Percentiles rank a stretch among this genome's conserved stretches.
Conservation (phyloP, 1,140 invertebrate genomes). For the Lethrus apterus region DNA sequence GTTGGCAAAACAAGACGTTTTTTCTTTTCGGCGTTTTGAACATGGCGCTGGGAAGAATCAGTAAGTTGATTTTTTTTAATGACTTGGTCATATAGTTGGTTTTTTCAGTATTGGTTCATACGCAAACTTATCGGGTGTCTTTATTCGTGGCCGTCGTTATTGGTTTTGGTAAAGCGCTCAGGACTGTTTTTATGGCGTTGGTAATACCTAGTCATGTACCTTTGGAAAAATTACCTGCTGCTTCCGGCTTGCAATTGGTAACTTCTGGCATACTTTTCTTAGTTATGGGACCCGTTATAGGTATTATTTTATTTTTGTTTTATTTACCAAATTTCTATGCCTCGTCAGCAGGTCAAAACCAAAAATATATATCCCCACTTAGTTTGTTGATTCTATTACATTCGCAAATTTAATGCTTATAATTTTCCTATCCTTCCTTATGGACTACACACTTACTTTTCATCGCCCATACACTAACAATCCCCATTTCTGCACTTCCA, state of each 20-base stretch:
- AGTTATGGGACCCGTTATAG: constrained; percentile 49
- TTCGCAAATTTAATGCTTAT: not conserved
- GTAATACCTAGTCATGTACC: constrained; percentile 58
- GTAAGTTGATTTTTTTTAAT: constrained; percentile 39
- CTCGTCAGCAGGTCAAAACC: not conserved
- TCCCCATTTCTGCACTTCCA: not conserved
- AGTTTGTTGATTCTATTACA: not conserved
- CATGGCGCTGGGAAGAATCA: constrained; percentile 54
- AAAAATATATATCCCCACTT: too few relatives aligned
- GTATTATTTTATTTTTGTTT: constrained; percentile 32
- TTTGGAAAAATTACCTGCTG: constrained; percentile 52
- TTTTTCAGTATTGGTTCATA: constrained; percentile 32
- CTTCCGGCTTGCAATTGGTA: constrained; percentile 53
- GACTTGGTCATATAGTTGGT: not conserved
- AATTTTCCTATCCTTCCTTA: not conserved
- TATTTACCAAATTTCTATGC: not conserved
- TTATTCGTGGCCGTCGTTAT: constrained; percentile 48
- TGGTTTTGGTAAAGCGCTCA: constrained; percentile 54
- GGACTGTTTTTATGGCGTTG: constrained; percentile 59
- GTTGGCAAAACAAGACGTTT: constrained; percentile 58
- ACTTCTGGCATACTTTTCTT: constrained; percentile 52
- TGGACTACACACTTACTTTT: not conserved
- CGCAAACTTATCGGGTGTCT: constrained; percentile 25
- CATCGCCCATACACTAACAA: not conserved
- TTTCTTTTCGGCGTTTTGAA: constrained; percentile 58